Conservation (phyloP, 2,888 invertebrate genomes). For the Eudasyphora cyanicolor region DNA sequence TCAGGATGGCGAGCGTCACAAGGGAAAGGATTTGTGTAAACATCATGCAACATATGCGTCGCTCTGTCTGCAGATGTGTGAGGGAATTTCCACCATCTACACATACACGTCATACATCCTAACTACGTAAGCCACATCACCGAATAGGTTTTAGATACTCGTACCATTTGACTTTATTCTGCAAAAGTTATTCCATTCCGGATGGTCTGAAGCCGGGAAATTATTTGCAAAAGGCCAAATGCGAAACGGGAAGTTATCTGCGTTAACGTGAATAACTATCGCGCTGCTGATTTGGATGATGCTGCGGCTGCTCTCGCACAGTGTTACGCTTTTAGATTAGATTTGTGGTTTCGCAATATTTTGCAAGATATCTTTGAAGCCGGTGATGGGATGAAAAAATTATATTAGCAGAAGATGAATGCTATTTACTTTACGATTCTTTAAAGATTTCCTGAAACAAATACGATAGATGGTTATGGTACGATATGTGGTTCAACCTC, state of each 20-base stretch:
- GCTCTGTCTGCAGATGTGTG: neutral
- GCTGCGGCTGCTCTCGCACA: neutral
- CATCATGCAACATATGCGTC: constrained; percentile 21
- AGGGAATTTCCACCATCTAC: neutral
- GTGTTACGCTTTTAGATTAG: too few species aligned
- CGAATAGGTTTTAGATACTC: neutral
- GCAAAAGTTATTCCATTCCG: neutral
- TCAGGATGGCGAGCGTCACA: neutral
- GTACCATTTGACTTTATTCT: neutral
- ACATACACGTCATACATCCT: too few species aligned
- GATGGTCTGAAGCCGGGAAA: neutral
- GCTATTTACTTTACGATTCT: too few species aligned
- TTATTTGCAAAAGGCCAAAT: neutral
- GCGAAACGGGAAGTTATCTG: neutral
- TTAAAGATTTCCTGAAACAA: too few species aligned
- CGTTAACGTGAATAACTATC: neutral
- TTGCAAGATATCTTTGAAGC: too few species aligned
- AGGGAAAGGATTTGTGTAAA: neutral
- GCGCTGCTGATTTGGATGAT: constrained; percentile 1
- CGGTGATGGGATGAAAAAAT: too few species aligned
- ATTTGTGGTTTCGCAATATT: too few species aligned
- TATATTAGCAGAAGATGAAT: too few species aligned
- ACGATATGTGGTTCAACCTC: too few species aligned
- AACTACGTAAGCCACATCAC: neutral
- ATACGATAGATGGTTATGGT: too few species aligned